Evolutionary conservation across 2,113 vertebrate species (phyloP).

Genomic region (Xenus cinereus): DNA sequence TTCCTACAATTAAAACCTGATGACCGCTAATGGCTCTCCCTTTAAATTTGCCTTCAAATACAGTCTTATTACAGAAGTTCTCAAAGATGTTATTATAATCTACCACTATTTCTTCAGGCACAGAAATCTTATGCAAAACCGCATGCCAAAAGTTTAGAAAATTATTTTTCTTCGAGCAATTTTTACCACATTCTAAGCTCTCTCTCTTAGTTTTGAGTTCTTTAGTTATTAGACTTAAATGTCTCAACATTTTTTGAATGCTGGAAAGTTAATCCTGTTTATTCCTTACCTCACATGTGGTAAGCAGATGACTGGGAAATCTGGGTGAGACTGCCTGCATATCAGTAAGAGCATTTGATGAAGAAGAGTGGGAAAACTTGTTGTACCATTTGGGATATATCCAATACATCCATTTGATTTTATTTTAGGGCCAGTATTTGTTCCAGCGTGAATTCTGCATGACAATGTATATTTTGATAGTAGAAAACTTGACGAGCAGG

Average conservation of each 20-base stretch:
- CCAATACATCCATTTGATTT: background rate
- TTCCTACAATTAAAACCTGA: background rate
- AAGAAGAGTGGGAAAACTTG: background rate
- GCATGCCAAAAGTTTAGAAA: conserved; percentile 35
- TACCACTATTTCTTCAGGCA: conserved; percentile 7
- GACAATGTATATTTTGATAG: background rate
- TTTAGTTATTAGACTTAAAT: background rate
- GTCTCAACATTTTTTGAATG: background rate
- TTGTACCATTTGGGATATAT: background rate
- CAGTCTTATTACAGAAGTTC: background rate
- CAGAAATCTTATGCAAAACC: background rate
- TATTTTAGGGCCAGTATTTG: background rate
- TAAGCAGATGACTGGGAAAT: background rate
- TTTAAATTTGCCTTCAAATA: conserved; percentile 27
- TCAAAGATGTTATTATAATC: conserved; percentile 22
- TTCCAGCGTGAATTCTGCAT: background rate
- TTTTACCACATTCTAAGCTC: conserved; percentile 12
- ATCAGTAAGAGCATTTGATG: background rate
- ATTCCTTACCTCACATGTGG: background rate
- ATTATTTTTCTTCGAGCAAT: background rate
- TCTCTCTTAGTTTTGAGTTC: conserved; percentile 19
- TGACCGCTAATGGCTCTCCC: background rate
- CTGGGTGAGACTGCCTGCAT: background rate
- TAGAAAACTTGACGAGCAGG: background rate
- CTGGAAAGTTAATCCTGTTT: background rate